These are phyloP conservation scores for Heliocidaris erythrogramma DNA, from an alignment of 35 echinoderm and acorn worm genomes.

Conservation along the genomic window DNA sequence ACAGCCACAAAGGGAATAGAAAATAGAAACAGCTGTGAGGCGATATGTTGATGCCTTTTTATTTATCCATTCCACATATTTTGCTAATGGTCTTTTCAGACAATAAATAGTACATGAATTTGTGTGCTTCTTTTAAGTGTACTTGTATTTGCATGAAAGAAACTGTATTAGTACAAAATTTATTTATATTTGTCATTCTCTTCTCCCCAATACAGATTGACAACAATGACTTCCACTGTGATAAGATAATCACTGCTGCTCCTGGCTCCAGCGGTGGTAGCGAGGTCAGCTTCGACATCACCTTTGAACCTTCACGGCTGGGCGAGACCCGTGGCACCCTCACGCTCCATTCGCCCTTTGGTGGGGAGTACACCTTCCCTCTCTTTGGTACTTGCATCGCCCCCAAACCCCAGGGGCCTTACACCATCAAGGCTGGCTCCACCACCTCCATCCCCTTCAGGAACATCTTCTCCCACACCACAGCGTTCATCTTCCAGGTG, in stretches of 20 bases:
- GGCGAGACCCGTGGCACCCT: slow-evolving; percentile 87
- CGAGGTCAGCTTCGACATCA: slow-evolving; percentile 91
- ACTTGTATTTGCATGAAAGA: too few relatives aligned
- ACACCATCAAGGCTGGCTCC: slow-evolving; percentile 86
- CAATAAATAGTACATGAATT: too few relatives aligned
- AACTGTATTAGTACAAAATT: too few relatives aligned
- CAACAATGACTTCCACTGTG: slow-evolving; percentile 95
- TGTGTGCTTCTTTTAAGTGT: too few relatives aligned
- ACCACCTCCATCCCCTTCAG: slow-evolving; percentile 95
- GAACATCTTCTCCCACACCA: slow-evolving; percentile 97
- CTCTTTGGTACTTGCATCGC: slow-evolving; percentile 88
- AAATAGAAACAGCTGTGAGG: too few relatives aligned
- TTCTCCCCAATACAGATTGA: slow-evolving; percentile 62
- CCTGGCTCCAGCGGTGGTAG: slow-evolving; percentile 95
- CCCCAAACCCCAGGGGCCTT: slow-evolving; percentile 96
- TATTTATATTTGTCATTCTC: background rate
- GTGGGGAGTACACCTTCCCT: slow-evolving; percentile 92
- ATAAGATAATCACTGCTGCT: slow-evolving; percentile 87
- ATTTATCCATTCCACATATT: too few relatives aligned
- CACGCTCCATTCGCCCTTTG: slow-evolving; percentile 68
- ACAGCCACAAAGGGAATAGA: too few relatives aligned
- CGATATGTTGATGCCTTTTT: too few relatives aligned
- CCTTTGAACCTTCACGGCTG: slow-evolving; percentile 87
- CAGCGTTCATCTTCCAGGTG: slow-evolving; percentile 93
- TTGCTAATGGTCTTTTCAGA: too few relatives aligned